Percentiles rank a stretch among this genome's conserved stretches.
Evolutionary conservation across 2,113 vertebrate species (phyloP).

Genomic region (Microcebus jonahi): DNA sequence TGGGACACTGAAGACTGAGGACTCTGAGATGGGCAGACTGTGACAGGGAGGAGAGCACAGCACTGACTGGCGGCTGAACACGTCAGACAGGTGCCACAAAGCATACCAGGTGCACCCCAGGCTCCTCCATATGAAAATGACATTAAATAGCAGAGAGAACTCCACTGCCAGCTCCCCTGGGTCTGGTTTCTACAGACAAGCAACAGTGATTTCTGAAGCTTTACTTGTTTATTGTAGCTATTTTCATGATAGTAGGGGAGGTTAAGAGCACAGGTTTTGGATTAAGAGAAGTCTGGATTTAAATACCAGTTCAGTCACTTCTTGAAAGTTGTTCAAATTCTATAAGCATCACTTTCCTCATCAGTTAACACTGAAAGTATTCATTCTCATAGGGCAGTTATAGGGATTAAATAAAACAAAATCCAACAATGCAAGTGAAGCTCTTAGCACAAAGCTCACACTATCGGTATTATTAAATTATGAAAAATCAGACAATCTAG

Average conservation of each 20-base stretch:
- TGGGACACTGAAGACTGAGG: neutral
- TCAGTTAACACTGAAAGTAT: neutral
- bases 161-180: neutral
- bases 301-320: slow-evolving; percentile 40
- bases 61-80: neutral
- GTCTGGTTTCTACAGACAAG: neutral
- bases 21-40: neutral
- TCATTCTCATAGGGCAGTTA: neutral
- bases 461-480: neutral
- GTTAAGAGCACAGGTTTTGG: neutral
- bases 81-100: neutral
- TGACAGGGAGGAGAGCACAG: neutral
- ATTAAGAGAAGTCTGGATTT: slow-evolving; percentile 2
- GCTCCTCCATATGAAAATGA: neutral
- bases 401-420: slow-evolving; percentile 32
- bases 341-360: slow-evolving; percentile 1
- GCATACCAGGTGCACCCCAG: neutral
- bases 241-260: neutral
- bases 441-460: slow-evolving; percentile 5
- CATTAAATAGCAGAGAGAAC: neutral
- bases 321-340: neutral
- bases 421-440: neutral
- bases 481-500: slow-evolving; percentile 32
- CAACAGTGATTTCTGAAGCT: neutral
- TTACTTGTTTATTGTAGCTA: slow-evolving; percentile 13